Conservation (phyloP, 2,888 invertebrate genomes). For the Liopterus haemorrhoidalis region DNA sequence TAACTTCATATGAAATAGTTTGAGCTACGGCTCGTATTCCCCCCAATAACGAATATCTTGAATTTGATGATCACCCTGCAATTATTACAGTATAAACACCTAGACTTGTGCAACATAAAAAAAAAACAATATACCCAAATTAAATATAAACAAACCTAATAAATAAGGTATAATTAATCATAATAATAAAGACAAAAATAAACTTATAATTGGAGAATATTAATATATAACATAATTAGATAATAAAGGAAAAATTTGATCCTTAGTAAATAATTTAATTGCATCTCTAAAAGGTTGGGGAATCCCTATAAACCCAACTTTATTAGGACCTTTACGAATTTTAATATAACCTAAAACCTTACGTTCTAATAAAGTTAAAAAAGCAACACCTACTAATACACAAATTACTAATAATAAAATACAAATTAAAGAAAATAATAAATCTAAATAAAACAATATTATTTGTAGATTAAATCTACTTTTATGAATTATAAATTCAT, state of each 20-base stretch:
- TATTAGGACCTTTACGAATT: constrained; percentile 69
- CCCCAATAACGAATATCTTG: constrained; percentile 65
- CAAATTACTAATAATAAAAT: constrained; percentile 53
- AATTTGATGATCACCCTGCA: constrained; percentile 65
- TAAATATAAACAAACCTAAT: constrained; percentile 52
- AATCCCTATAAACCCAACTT: constrained; percentile 57
- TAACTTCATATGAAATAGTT: constrained; percentile 72
- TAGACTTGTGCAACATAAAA: constrained; percentile 56
- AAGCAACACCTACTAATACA: constrained; percentile 55
- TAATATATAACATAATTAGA: constrained; percentile 59
- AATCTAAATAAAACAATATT: too few relatives aligned
- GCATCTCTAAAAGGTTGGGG: constrained; percentile 68
- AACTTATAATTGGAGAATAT: constrained; percentile 54
- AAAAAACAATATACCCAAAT: constrained; percentile 55
- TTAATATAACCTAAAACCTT: constrained; percentile 67
- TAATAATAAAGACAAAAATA: constrained; percentile 55
- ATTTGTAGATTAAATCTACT: too few relatives aligned
- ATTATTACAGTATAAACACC: constrained; percentile 60
- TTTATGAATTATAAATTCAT: constrained; percentile 66
- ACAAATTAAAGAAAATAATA: too few relatives aligned
- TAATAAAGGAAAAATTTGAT: constrained; percentile 51
- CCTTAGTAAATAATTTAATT: constrained; percentile 66
- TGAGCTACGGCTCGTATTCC: constrained; percentile 63
- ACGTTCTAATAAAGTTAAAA: constrained; percentile 52
- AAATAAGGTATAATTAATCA: constrained; percentile 56